Conservation (phyloP, 1,140 invertebrate species). For the Drosophila sechellia region DNA sequence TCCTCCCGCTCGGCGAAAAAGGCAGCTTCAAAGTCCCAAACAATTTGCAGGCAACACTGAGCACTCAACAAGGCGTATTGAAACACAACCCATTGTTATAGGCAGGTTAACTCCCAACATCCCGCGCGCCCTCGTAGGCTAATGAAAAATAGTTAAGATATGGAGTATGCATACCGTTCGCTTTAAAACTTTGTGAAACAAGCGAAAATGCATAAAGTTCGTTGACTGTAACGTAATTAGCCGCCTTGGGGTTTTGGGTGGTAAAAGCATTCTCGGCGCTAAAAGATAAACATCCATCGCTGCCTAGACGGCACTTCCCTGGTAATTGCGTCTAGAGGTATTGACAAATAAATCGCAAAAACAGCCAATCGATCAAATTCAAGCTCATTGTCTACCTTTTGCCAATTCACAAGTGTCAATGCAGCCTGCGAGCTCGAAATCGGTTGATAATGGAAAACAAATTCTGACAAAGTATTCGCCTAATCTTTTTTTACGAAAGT, state of each 20-base stretch:
- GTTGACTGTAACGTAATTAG: constrained; percentile 22
- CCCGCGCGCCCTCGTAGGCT: constrained; percentile 4
- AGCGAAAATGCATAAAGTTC: constrained; percentile 9
- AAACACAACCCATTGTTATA: constrained; percentile 62
- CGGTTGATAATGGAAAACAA: not conserved
- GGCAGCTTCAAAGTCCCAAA: constrained; percentile 68
- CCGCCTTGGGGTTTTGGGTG: too few relatives aligned
- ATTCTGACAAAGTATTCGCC: not conserved
- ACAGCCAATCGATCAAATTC: not conserved
- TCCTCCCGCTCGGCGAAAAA: constrained; percentile 10
- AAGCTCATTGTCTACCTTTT: not conserved
- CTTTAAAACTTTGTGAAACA: constrained; percentile 38
- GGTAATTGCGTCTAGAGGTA: too few relatives aligned
- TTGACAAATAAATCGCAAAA: not conserved
- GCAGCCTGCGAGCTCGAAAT: not conserved
- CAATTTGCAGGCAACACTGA: constrained; percentile 69
- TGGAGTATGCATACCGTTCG: constrained; percentile 28
- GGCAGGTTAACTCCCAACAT: constrained; percentile 6
- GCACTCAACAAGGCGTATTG: constrained; percentile 72
- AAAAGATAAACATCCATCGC: not conserved
- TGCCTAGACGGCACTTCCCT: not conserved
- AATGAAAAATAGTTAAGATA: constrained; percentile 42
- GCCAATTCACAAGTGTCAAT: not conserved
- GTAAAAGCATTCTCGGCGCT: not conserved
- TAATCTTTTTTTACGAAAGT: not conserved